These are phyloP conservation scores for Alethe diademata DNA, from an alignment of 2,113 vertebrate genomes.

Conservation along the genomic window DNA sequence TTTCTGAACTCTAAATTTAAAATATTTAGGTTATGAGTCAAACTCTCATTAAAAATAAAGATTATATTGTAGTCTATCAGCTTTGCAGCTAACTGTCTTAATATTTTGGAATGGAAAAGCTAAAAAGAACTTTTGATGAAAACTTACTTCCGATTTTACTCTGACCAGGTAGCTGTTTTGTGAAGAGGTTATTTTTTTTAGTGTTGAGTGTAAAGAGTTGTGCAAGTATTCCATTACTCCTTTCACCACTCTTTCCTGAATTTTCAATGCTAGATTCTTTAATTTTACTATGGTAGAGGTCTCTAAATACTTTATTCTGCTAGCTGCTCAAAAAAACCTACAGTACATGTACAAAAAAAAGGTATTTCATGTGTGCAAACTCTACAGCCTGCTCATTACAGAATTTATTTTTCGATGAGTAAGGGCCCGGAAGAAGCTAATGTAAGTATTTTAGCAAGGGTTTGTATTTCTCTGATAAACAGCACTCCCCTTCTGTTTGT, in stretches of 20 bases:
- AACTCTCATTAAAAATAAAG: not conserved
- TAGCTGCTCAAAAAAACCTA: not conserved
- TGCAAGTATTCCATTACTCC: not conserved
- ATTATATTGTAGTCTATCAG: not conserved
- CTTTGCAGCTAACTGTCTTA: not conserved
- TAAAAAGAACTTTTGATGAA: not conserved
- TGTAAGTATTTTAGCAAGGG: conserved; percentile 74
- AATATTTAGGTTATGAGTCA: not conserved
- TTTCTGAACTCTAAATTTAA: not conserved
- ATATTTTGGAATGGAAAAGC: not conserved
- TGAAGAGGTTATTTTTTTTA: not conserved
- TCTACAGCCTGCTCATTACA: conserved; percentile 36
- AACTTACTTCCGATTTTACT: not conserved
- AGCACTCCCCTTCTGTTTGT: conserved; percentile 80
- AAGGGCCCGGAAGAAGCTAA: conserved; percentile 68
- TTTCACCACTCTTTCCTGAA: not conserved
- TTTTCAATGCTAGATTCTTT: not conserved
- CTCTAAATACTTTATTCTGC: not conserved
- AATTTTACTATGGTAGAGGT: not conserved
- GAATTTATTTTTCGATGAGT: conserved; percentile 16
- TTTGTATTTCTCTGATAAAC: conserved; percentile 79
- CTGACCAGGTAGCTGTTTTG: not conserved
- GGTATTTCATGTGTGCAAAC: not conserved
- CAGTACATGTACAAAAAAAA: not conserved
- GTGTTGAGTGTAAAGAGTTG: not conserved